A percentile compares a stretch with the other conserved stretches of the same genome.
These are phyloP conservation scores for Fragum whitleyi DNA, from an alignment of 2,888 invertebrate species.

Conservation along the genomic window DNA sequence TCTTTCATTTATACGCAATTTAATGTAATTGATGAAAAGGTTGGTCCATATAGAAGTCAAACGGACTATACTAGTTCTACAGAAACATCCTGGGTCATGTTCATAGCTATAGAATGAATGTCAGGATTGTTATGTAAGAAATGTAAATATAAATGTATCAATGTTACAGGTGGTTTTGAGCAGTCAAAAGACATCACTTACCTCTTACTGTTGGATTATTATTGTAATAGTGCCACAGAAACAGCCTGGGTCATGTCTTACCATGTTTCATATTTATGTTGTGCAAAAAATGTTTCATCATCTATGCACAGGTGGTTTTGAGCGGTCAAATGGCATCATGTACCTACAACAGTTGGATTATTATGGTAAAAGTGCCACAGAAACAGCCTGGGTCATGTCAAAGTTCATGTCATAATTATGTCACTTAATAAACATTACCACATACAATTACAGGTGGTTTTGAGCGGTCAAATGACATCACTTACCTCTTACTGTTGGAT, in stretches of 20 bases:
- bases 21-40: too few relatives aligned
- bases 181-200: slow-evolving; percentile 76
- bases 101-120: slow-evolving; percentile 69
- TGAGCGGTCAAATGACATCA: slow-evolving; percentile 75
- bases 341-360: slow-evolving; percentile 71
- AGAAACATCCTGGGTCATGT: slow-evolving; percentile 75
- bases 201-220: slow-evolving; percentile 69
- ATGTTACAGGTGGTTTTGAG: slow-evolving; percentile 75
- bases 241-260: slow-evolving; percentile 77
- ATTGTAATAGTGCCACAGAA: slow-evolving; percentile 67
- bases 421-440: too few relatives aligned
- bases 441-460: slow-evolving; percentile 75
- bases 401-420: too few relatives aligned
- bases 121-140: too few relatives aligned
- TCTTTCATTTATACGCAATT: too few relatives aligned
- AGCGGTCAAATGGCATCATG: slow-evolving; percentile 75
- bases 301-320: slow-evolving; percentile 75
- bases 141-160: too few relatives aligned
- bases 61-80: slow-evolving; percentile 73
- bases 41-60: too few relatives aligned
- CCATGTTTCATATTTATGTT: too few relatives aligned
- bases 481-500: slow-evolving; percentile 71
- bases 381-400: slow-evolving; percentile 76
- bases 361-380: slow-evolving; percentile 68
- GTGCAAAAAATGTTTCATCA: too few relatives aligned